Base-by-base conservation (phyloP, 1,140 invertebrate genomes). In the Plodia interpunctella region DNA sequence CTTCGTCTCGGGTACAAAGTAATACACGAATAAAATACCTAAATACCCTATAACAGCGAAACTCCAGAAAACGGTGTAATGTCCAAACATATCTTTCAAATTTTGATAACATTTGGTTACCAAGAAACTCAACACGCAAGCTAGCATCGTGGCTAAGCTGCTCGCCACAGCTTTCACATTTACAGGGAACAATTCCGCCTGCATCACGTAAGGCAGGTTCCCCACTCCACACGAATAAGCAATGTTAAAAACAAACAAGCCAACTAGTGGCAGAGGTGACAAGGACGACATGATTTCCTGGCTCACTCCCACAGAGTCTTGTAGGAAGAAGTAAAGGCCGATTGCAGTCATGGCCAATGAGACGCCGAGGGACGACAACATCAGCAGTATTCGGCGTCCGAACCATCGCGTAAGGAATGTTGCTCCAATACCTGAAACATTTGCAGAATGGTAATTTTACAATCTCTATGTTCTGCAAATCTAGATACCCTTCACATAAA, bases 1-100 rank as follows among this genome's bases (percentile, higher is more conserved):
- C 69, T 94, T 95, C 0, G 95, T 96, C 75, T 96, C 95, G 0
- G 94, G 94, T 0, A 96, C 92, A 54, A 91, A 84, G 20, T 93
- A 91, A 30, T 85, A 78, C 19, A 92, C 91, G 65, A 95, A 93
- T 6, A 89, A 65, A 1, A 92, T 76, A 0, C 92, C 92, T 0
- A 89, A 6, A 51, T 91, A 91, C 13, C 91, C 92, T 17, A 91
- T 81, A n/a, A 68, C 17, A 0, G 91, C 91, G 57, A 92, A 93
- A 60, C 90, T 90, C 76, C 90, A 91, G 59, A 93, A 93, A 0
- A 91, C 87, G 0, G 90, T 83, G 54, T 92, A 91, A 58, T 92
- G 83, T 2, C 92, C 92, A 15, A 86, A 90, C 1, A 63, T 62
- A 53, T 93, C 91, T 3, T 90, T 87, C 0, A 92, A 72, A 13